phyloP scores from a whole-genome alignment of 2,888 invertebrate genomes.

The Pandemis cinnamomeana region DNA sequence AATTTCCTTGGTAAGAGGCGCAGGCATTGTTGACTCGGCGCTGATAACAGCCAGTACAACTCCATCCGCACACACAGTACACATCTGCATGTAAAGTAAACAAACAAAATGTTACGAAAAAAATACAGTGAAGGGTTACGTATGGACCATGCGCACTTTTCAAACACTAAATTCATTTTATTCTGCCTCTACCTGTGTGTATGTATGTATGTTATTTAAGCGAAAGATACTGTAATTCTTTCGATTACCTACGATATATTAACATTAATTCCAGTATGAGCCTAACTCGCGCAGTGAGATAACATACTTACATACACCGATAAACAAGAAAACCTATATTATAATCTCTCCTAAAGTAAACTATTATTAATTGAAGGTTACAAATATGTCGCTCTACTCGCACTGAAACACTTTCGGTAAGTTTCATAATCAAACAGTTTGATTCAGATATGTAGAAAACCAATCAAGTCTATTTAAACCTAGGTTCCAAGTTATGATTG shows the following conservation, averaged over 20 bases:
- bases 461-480: not conserved
- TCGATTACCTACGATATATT: not conserved
- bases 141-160: conserved; percentile 27
- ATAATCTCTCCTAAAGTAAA: conserved; percentile 1
- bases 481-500: not conserved
- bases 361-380: not conserved
- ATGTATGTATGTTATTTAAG: not conserved
- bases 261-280: not conserved
- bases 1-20: conserved; percentile 55
- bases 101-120: conserved; percentile 54
- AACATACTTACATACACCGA: conserved; percentile 6
- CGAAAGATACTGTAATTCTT: too few species aligned
- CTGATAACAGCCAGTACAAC: conserved; percentile 68
- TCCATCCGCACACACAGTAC: conserved; percentile 51
- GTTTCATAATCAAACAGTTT: not conserved
- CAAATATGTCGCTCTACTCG: not conserved
- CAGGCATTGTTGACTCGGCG: conserved; percentile 57
- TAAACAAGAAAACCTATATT: conserved; percentile 5
- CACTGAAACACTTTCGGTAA: not conserved
- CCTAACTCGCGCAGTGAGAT: conserved; percentile 4
- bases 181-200: not conserved
- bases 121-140: conserved; percentile 41
- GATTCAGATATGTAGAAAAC: not conserved
- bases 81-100: conserved; percentile 49
- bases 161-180: not conserved